phyloP scores from a whole-genome alignment of 2,113 vertebrate species.

The Carassius auratus region DNA sequence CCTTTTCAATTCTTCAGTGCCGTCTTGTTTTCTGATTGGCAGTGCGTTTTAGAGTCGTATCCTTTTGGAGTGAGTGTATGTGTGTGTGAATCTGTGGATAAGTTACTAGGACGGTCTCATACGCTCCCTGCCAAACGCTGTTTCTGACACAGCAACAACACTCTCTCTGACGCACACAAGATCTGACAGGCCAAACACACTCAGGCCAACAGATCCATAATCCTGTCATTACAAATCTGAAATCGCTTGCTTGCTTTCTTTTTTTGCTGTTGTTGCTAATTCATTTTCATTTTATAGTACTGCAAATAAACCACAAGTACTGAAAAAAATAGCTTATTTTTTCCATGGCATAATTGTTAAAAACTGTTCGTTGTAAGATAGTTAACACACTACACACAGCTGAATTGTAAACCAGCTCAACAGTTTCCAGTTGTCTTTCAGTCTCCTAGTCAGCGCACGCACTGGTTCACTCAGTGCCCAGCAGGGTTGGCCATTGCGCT shows the following conservation, averaged over 20 bases:
- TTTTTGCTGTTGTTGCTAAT: not conserved
- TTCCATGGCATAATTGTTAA: not conserved
- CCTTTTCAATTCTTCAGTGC: conserved; percentile 33
- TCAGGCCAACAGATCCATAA: not conserved
- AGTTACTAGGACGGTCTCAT: conserved; percentile 36
- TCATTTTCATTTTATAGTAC: not conserved
- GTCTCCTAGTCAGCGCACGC: conserved; percentile 34
- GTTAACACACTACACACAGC: not conserved
- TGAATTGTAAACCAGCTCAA: not conserved
- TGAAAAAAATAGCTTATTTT: too few relatives aligned
- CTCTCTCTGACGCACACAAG: conserved; percentile 33
- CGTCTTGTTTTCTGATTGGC: conserved; percentile 50
- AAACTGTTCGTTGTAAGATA: too few relatives aligned
- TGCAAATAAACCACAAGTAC: not conserved
- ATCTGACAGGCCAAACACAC: conserved; percentile 23
- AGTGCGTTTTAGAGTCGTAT: conserved; percentile 36
- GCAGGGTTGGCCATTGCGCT: conserved; percentile 48
- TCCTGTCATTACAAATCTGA: not conserved
- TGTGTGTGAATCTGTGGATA: conserved; percentile 32
- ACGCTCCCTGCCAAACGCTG: conserved; percentile 35
- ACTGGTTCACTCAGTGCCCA: conserved; percentile 47
- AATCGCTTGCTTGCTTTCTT: not conserved
- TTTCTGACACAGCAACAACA: conserved; percentile 34
- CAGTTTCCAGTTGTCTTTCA: not conserved
- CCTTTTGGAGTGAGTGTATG: conserved; percentile 9